A percentile compares a stretch with the other conserved stretches of the same genome.
These are phyloP conservation scores for Misgurnus anguillicaudatus DNA, from an alignment of 2,113 vertebrate genomes.

Conservation along the genomic window DNA sequence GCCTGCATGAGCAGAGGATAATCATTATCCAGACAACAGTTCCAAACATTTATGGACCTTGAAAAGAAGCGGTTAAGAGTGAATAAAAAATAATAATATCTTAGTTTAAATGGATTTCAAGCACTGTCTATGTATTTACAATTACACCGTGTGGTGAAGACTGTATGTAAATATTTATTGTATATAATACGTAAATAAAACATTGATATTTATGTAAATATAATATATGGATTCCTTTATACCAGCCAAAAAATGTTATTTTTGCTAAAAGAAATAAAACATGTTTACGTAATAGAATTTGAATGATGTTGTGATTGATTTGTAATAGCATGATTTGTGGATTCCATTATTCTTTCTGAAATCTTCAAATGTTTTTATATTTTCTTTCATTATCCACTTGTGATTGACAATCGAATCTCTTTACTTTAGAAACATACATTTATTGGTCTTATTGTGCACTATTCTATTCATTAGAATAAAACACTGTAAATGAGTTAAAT, in stretches of 20 bases:
- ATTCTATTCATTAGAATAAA: too few species aligned
- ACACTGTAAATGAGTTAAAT: background rate
- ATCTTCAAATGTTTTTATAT: background rate
- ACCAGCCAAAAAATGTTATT: constrained; percentile 24
- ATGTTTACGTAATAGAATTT: constrained; percentile 20
- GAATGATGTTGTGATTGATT: background rate
- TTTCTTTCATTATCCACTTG: background rate
- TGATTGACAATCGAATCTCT: background rate
- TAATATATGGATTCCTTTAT: constrained; percentile 52
- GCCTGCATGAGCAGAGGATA: background rate
- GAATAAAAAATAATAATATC: background rate
- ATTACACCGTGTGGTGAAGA: constrained; percentile 42
- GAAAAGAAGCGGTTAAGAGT: background rate
- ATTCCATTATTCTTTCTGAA: background rate
- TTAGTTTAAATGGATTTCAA: constrained; percentile 33
- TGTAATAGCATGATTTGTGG: too few species aligned
- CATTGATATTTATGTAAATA: constrained; percentile 71
- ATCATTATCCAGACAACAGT: background rate
- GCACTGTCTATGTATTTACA: constrained; percentile 68
- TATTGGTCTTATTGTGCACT: too few species aligned
- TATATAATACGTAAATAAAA: constrained; percentile 69
- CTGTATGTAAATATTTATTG: constrained; percentile 72
- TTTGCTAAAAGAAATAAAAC: constrained; percentile 50
- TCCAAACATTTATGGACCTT: background rate
- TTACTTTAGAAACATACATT: too few species aligned